phyloP scores from a whole-genome alignment of 2,113 vertebrate species.

The Hippocampus abdominalis region DNA sequence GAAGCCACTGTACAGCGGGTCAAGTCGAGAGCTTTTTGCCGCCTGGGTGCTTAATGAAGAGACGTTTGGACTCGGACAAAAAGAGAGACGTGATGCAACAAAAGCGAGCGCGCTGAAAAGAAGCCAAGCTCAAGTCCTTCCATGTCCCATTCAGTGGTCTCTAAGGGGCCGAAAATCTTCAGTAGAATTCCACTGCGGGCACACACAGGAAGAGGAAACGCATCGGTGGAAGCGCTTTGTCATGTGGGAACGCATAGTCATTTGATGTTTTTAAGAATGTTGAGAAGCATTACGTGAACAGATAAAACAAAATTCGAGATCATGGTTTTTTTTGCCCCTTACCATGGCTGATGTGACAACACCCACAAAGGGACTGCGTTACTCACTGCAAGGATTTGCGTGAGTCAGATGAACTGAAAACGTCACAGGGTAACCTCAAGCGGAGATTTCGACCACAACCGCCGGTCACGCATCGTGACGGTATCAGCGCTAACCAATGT shows the following conservation, averaged over 20 bases:
- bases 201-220: conserved; percentile 42
- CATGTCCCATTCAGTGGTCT: conserved; percentile 54
- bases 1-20: conserved; percentile 55
- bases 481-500: background rate
- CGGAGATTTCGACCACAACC: background rate
- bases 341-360: background rate
- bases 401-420: background rate
- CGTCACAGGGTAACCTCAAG: background rate
- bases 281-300: background rate
- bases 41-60: conserved; percentile 72
- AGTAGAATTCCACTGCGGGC: conserved; percentile 62
- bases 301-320: background rate
- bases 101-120: conserved; percentile 64
- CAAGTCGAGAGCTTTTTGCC: conserved; percentile 63
- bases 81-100: conserved; percentile 56
- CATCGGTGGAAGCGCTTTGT: conserved; percentile 33
- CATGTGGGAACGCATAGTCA: conserved; percentile 18
- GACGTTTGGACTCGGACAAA: conserved; percentile 49
- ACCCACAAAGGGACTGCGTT: background rate
- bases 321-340: background rate
- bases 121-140: conserved; percentile 62
- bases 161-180: conserved; percentile 58
- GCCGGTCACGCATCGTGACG: background rate
- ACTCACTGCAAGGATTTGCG: background rate
- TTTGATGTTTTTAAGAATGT: conserved; percentile 26